Evolutionary conservation across 2,797 vertebrate species (phyloP), one percentile per base, ranked within the genome.

Genomic region (Cyclopterus lumpus): DNA sequence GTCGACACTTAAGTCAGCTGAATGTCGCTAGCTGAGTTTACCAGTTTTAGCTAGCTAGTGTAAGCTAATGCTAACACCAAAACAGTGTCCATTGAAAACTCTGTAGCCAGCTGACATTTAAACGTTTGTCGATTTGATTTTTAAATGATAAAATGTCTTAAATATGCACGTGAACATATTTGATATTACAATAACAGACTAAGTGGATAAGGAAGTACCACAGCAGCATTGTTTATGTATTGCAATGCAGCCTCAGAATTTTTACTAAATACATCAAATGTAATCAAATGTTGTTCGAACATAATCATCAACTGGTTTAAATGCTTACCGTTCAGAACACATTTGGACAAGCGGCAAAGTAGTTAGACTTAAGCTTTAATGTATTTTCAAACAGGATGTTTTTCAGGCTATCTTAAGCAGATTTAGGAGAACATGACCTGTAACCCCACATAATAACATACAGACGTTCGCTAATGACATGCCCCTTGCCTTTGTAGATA

Each of bases 331-430:
- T n/a, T 46, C 5, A 36, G 38, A 11, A 49, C 16, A 20, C 36
- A 42, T 44, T 24, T 44, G 5, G 9, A 34, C 14, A 57, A 48
- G 30, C 15, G 34, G 34, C n/a, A 49, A 24, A 1, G 22, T 1
- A 1, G 18, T 24, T 73, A 42, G 5, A 67, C 30, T 58, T 18
- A 14, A 8, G 28, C 59, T 36, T 44, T 18, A 26, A 20, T 53
- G 48, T 32, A 53, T 54, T 63, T 62, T 53, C 34, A 61, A 53
- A 58, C 22, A 51, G 24, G 40, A 28, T 42, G 20, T 63, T 63
- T 48, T 2, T 51, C 54, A 54, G 42, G 8, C 30, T 40, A 49
- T 16, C 28, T 61, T 28, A 38, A 20, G 7, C 46, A 11, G 12
- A 51, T 16, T 10, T 40, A 16, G 44, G 16, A 18, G 18, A 46